phyloP scores from a whole-genome alignment of 1,140 invertebrate genomes.

The Pemphigus obesinymphae region DNA sequence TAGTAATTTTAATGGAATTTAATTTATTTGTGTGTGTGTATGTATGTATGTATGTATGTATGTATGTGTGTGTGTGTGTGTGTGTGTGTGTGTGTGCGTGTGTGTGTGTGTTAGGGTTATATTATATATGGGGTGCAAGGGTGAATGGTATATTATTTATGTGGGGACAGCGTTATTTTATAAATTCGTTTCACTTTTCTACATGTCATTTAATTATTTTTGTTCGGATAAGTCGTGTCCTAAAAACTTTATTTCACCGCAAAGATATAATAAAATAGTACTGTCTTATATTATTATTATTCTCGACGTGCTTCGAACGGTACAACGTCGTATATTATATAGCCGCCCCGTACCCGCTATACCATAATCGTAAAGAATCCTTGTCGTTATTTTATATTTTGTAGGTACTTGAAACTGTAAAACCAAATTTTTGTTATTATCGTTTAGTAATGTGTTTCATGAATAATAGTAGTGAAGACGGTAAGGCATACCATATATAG shows the following conservation, averaged over 20 bases:
- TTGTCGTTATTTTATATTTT: too few species aligned
- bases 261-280: not conserved
- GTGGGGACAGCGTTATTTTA: not conserved
- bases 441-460: too few species aligned
- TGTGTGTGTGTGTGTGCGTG: not conserved
- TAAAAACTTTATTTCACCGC: not conserved
- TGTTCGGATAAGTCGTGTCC: not conserved
- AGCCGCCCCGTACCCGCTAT: too few species aligned
- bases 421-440: too few species aligned
- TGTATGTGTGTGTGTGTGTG: not conserved
- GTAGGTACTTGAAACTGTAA: too few species aligned
- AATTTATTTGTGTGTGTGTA: not conserved
- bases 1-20: not conserved
- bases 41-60: too few species aligned
- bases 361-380: too few species aligned
- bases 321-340: too few species aligned
- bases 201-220: not conserved
- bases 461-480: too few species aligned
- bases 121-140: not conserved
- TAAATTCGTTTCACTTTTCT: not conserved
- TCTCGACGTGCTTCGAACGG: too few species aligned
- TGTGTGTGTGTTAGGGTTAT: not conserved
- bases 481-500: too few species aligned
- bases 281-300: not conserved
- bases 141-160: not conserved